Conservation (phyloP, 2,888 invertebrate genomes). For the Conops quadrifasciatus region DNA sequence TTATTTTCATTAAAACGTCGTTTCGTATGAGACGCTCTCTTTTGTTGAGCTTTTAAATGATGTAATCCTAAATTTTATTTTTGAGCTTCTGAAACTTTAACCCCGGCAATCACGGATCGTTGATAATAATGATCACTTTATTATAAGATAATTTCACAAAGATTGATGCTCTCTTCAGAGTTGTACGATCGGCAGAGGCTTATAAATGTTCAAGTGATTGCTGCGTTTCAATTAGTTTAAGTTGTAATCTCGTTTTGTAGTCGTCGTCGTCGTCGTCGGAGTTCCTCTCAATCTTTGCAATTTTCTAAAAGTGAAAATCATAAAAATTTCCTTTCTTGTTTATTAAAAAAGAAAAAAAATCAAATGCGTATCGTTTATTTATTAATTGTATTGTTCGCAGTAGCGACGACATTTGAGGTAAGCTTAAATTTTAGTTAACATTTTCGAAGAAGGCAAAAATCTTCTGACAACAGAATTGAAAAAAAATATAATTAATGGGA, state of each 20-base stretch:
- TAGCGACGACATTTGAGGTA: constrained; percentile 8
- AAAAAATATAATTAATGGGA: neutral
- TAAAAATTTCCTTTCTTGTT: neutral
- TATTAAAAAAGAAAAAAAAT: neutral
- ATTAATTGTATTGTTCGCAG: neutral
- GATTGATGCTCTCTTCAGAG: neutral
- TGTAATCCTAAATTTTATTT: neutral
- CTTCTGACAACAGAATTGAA: neutral
- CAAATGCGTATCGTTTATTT: neutral
- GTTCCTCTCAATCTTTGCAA: neutral
- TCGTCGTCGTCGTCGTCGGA: neutral
- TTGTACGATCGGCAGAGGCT: neutral
- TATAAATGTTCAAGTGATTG: constrained; percentile 5
- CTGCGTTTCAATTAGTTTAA: constrained; percentile 12
- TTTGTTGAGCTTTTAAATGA: neutral
- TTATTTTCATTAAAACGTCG: too few species aligned
- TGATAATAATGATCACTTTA: too few species aligned
- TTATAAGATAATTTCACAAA: neutral
- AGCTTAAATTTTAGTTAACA: constrained; percentile 1
- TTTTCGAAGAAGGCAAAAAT: neutral
- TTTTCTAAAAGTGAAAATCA: neutral
- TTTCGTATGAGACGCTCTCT: too few species aligned
- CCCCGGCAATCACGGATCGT: neutral
- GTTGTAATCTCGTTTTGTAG: neutral
- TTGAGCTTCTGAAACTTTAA: neutral